phyloP scores from a whole-genome alignment of 92 coral and sea anemone genomes.

The Isaurus tuberculatus region DNA sequence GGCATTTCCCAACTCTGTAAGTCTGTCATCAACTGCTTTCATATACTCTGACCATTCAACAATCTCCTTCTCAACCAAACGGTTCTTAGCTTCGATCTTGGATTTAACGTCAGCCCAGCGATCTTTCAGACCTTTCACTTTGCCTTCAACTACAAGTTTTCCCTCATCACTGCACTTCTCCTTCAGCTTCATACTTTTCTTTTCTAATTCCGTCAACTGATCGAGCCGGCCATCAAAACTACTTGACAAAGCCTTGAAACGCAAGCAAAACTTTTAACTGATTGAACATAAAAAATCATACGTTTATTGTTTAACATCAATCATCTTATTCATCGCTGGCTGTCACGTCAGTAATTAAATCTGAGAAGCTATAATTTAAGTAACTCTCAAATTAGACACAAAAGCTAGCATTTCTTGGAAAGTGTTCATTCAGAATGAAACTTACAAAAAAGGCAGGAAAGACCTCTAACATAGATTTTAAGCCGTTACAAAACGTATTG shows the following conservation, averaged over 20 bases:
- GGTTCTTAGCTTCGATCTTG: constrained; percentile 66
- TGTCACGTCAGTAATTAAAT: too few species aligned
- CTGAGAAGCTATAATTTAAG: too few species aligned
- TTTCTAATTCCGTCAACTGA: constrained; percentile 69
- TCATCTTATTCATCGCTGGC: too few species aligned
- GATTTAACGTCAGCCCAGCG: constrained; percentile 82
- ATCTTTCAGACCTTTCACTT: constrained; percentile 62
- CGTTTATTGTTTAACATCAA: too few species aligned
- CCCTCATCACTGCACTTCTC: constrained; percentile 87
- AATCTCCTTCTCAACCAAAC: constrained; percentile 68
- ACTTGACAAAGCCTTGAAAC: constrained; percentile 77
- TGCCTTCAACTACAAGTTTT: constrained; percentile 65
- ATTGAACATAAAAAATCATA: background rate
- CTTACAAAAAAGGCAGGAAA: too few species aligned
- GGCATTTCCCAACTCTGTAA: constrained; percentile 76
- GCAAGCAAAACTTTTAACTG: background rate
- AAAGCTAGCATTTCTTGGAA: too few species aligned
- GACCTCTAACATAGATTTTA: too few species aligned
- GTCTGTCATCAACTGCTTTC: constrained; percentile 70
- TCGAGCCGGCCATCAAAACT: constrained; percentile 87
- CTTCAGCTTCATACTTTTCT: constrained; percentile 70
- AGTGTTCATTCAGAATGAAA: too few species aligned
- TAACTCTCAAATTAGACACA: too few species aligned
- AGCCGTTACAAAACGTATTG: too few species aligned
- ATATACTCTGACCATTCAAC: constrained; percentile 71